phyloP scores from a whole-genome alignment of 2,888 invertebrate species.

The Odontocolon sp. region DNA sequence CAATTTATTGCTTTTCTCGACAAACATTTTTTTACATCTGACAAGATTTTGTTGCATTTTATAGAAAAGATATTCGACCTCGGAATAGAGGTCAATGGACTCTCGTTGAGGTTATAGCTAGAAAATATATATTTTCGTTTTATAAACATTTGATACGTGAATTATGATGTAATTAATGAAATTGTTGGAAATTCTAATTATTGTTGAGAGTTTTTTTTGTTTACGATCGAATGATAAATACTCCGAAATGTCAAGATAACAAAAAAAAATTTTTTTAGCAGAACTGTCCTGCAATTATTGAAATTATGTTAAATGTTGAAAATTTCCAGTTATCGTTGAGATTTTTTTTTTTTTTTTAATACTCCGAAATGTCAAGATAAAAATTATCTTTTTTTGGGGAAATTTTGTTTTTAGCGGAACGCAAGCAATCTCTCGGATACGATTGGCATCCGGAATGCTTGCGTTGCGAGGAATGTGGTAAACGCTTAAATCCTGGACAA shows the following conservation, averaged over 20 bases:
- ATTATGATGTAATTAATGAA: too few species aligned
- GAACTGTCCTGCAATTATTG: too few species aligned
- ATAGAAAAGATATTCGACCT: neutral
- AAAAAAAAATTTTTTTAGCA: too few species aligned
- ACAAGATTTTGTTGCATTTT: neutral
- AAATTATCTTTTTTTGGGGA: constrained; percentile 8
- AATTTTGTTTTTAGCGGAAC: constrained; percentile 87
- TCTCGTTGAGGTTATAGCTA: constrained; percentile 61
- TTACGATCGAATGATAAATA: too few species aligned
- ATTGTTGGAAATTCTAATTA: too few species aligned
- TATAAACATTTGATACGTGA: neutral
- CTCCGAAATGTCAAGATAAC: too few species aligned
- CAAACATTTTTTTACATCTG: neutral
- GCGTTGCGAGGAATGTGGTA: constrained; percentile 91
- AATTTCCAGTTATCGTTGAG: too few species aligned
- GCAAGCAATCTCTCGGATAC: constrained; percentile 92
- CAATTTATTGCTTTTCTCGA: neutral
- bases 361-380: too few species aligned
- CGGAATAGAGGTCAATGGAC: constrained; percentile 63
- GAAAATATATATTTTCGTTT: constrained; percentile 29
- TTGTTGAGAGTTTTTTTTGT: too few species aligned
- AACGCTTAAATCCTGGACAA: constrained; percentile 90
- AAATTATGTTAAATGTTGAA: too few species aligned
- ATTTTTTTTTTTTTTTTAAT: too few species aligned
- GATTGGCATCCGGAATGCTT: constrained; percentile 94